Conservation (phyloP, 2,797 vertebrate species). For the Acanthurus lineatus region DNA sequence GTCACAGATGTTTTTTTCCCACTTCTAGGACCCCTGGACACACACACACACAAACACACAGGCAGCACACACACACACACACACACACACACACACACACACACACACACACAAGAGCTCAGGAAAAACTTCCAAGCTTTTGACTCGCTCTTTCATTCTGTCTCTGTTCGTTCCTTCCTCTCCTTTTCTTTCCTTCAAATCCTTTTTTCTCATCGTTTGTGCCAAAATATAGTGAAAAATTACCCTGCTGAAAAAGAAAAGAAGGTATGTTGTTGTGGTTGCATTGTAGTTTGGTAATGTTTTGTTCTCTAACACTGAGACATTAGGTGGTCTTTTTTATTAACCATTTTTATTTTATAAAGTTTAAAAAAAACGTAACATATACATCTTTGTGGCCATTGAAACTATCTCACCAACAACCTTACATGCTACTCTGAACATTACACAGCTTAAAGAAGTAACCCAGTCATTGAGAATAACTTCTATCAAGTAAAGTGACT, state of each 20-base stretch:
- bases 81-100: constrained; percentile 19
- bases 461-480: neutral
- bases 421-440: too few relatives aligned
- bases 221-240: constrained; percentile 1
- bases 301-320: neutral
- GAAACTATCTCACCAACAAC: neutral
- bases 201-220: neutral
- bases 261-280: too few relatives aligned
- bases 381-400: neutral
- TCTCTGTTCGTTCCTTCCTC: constrained; percentile 50
- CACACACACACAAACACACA: constrained; percentile 30
- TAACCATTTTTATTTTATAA: neutral
- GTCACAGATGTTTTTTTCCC: constrained; percentile 93
- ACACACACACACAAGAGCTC: constrained; percentile 33
- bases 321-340: neutral
- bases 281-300: neutral
- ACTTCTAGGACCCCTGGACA: constrained; percentile 81
- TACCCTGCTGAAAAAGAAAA: too few relatives aligned
- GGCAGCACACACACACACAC: constrained; percentile 10
- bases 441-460: neutral
- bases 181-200: constrained; percentile 22
- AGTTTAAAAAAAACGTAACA: neutral
- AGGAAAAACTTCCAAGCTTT: constrained; percentile 70
- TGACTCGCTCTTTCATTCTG: constrained; percentile 49
- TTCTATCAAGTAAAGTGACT: neutral